Evolutionary conservation across 2,888 invertebrate species (phyloP), one percentile per base, ranked within the genome.

Genomic region (Habroteleia sp.): DNA sequence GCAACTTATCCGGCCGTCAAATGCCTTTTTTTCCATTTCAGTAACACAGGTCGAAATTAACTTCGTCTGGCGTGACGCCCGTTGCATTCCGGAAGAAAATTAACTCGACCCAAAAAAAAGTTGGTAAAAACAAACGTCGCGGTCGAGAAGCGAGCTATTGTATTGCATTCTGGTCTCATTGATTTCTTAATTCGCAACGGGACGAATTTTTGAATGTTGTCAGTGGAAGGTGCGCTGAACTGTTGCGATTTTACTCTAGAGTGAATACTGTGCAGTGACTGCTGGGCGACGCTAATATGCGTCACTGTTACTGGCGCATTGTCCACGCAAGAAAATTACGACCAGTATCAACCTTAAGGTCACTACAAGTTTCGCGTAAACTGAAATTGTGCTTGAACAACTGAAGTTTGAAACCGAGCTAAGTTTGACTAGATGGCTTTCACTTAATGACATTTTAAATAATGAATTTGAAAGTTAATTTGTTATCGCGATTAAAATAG

Each of bases 201-300:
- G 39, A 62, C 29, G 52, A 52, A 31, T 69, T 69, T 69, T 52
- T 52, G 60, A 69, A 69, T 37, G 60, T 42, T 27, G n/a, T n/a
- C n/a, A n/a, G n/a, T n/a, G n/a, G n/a, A n/a, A n/a, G n/a, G n/a
- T n/a, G n/a, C n/a, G n/a, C n/a, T n/a, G n/a, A n/a, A n/a, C n/a
- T n/a, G n/a, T n/a, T n/a, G n/a, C n/a, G n/a, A n/a, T n/a, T n/a
- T n/a, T n/a, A n/a, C n/a, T n/a, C n/a, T n/a, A n/a, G n/a, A n/a
- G n/a, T n/a, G n/a, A n/a, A n/a, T n/a, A n/a, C n/a, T n/a, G n/a
- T n/a, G n/a, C n/a, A n/a, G n/a, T n/a, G n/a, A n/a, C n/a, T 58
- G 37, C 41, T 25, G 16, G 20, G 29, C 29, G 33, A 44, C 17
- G 58, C 42, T 58, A 58, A 58, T 58, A 42, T 33, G 50, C 42